phyloP scores from a whole-genome alignment of 2,888 invertebrate genomes.

The Cecidostiba fungosa region DNA sequence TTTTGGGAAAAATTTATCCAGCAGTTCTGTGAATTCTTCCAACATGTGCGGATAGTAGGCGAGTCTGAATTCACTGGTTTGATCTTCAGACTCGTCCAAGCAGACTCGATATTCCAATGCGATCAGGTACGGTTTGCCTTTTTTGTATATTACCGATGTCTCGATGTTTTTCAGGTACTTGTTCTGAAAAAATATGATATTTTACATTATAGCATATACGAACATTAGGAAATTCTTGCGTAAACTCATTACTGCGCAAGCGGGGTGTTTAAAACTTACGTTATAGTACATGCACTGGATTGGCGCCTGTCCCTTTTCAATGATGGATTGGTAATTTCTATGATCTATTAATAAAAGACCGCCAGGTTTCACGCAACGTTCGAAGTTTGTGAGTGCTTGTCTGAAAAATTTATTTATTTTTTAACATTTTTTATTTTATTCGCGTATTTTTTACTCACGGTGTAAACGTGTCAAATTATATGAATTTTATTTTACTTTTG shows the following conservation, averaged over 20 bases:
- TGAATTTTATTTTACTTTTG: too few relatives aligned
- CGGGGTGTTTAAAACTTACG: slow-evolving; percentile 82
- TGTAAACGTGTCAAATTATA: too few relatives aligned
- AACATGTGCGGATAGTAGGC: slow-evolving; percentile 94
- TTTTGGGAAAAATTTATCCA: slow-evolving; percentile 85
- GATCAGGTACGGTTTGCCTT: slow-evolving; percentile 88
- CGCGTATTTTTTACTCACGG: too few relatives aligned
- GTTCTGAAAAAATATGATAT: slow-evolving; percentile 83
- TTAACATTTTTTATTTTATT: background rate
- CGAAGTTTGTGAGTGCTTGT: slow-evolving; percentile 90
- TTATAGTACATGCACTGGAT: slow-evolving; percentile 94
- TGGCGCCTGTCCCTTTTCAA: slow-evolving; percentile 89
- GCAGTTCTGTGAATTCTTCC: slow-evolving; percentile 86
- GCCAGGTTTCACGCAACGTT: slow-evolving; percentile 91
- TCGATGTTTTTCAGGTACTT: slow-evolving; percentile 91
- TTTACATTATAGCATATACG: background rate
- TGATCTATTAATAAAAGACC: slow-evolving; percentile 93
- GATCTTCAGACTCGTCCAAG: slow-evolving; percentile 73
- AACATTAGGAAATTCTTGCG: background rate
- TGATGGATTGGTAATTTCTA: slow-evolving; percentile 92
- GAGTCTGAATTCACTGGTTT: slow-evolving; percentile 89
- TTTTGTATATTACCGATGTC: slow-evolving; percentile 91
- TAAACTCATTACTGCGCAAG: background rate
- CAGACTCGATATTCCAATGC: slow-evolving; percentile 90
- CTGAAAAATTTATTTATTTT: slow-evolving; percentile 70